A percentile compares a stretch with the other conserved stretches of the same genome.
Conservation (phyloP, 1,140 invertebrate genomes). For the Cyrtorhinus lividipennis region DNA sequence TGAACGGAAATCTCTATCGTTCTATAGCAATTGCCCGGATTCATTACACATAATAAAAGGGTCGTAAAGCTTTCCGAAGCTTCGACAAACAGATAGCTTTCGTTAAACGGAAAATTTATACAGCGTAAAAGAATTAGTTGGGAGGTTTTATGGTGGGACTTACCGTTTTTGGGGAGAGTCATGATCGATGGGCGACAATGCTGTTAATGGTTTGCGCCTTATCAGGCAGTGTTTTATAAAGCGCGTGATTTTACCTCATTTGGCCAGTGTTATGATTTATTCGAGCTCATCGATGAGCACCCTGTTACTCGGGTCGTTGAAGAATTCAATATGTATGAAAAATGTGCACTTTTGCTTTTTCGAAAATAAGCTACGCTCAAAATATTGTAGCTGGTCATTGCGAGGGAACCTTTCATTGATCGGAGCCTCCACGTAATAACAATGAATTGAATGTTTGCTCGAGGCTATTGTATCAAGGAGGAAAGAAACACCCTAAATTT, state of each 20-base stretch:
- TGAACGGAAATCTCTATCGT: not conserved
- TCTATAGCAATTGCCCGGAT: not conserved
- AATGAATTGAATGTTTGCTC: not conserved
- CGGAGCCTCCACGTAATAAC: not conserved
- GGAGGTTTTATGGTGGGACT: not conserved
- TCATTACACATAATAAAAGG: slow-evolving; percentile 5
- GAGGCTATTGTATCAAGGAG: not conserved
- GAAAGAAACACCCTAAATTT: not conserved
- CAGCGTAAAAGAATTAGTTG: not conserved
- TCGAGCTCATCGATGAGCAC: no score
- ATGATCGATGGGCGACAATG: not conserved
- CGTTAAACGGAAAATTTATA: not conserved
- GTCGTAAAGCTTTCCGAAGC: not conserved
- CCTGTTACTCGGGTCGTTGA: no score
- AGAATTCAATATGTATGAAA: no score
- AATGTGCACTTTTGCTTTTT: no score
- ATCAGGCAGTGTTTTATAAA: not conserved
- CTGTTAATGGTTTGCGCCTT: not conserved
- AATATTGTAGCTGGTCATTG: no score
- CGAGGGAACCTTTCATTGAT: no score
- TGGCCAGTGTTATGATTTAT: no score
- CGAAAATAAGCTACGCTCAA: no score
- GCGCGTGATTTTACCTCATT: no score
- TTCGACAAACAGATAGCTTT: not conserved
- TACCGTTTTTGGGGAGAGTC: not conserved